Base-by-base conservation (phyloP, 2,888 invertebrate genomes). In the Hofmannophila pseudospretella region DNA sequence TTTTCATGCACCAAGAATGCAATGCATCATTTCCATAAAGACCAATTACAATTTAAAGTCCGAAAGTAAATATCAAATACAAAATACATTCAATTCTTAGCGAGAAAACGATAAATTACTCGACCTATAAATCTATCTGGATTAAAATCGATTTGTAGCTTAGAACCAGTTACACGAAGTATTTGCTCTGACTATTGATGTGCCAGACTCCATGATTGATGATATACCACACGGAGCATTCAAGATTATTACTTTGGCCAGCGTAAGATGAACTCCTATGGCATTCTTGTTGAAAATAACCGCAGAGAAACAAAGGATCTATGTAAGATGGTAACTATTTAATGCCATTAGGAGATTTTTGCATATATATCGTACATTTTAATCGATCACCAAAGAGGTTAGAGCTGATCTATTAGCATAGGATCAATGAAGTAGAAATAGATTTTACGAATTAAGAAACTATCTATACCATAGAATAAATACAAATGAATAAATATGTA, bases 111-210 rank as follows among this genome's bases (percentile, higher is more conserved):
- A 67, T 71, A 72, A 72, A 69, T 73, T 64, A 67, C 58, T 55
- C 40, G 49, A 42, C 57, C 55, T 52, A 71, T 68, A 69, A 72
- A 73, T 71, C 65, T 61, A 51, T 53, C 49, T 55, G 59, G 68
- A 69, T 72, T 71, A 68, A 66, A 61, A 68, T 65, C 65, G 64
- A 68, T 70, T 69, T 66, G 67, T 67, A 61, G 59, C 54, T 54
- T 40, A 54, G 47, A 67, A 70, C 67, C 62, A 64, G 69, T 69
- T 71, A 67, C 63, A 58, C 49, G 44, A 53, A 66, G 65, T 71
- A 75, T 74, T 74, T 75, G 68, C 65, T 64, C 64, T 64, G 49
- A 55, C 65, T 71, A 75, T 71, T 73, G 73, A 75, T 65, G 63
- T 75, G 76, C 67, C 71, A 67, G 49, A 50, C 48, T 44, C 27